Base-by-base conservation (phyloP, 1,140 invertebrate genomes). In the Drosophila mauritiana region DNA sequence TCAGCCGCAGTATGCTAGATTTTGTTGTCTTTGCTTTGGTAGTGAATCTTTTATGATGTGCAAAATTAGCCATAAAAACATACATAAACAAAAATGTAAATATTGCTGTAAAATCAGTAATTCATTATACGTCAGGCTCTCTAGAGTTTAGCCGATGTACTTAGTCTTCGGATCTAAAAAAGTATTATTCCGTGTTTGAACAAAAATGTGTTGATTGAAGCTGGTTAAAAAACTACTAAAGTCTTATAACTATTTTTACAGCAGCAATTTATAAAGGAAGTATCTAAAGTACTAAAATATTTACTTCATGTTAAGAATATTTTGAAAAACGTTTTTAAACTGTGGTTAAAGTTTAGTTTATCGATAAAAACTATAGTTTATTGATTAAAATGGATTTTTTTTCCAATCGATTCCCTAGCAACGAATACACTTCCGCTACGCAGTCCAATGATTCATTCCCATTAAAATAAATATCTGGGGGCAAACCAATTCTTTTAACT, bases 11-110 rank as follows among this genome's bases (percentile, higher is more conserved):
- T 53, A 63, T 68, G 79, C 58, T 68, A 64, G 56, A 22, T 17
- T 25, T 54, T 25, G 43, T 31, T 45, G 13, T 40, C 13, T 36
- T 11, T 34, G 6, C 15, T 22, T 11, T 20, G 7, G 11, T 13
- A 25, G 17, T 17, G n/a, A 54, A 55, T 77, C 3, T 81, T 86
- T 85, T 85, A 85, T 81, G 82, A 81, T 74, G 81, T 85, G 82
- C 56, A 27, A 85, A 86, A 85, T 85, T 86, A 78, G 78, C 64
- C 61, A 78, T 86, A 78, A 85, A 85, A 85, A 46, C 20, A 45
- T 4, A 48, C n/a, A 31, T 10, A 10, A 10, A 8, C 31, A 37
- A 27, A 10, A 12, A 20, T 20, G 17, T 48, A 59, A 42, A 43
- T 40, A 37, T 20, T 36, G 13, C 12, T 13, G 36, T n/a, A 36